phyloP scores from a whole-genome alignment of 1,140 invertebrate genomes.

The Archivesica marissinica region DNA sequence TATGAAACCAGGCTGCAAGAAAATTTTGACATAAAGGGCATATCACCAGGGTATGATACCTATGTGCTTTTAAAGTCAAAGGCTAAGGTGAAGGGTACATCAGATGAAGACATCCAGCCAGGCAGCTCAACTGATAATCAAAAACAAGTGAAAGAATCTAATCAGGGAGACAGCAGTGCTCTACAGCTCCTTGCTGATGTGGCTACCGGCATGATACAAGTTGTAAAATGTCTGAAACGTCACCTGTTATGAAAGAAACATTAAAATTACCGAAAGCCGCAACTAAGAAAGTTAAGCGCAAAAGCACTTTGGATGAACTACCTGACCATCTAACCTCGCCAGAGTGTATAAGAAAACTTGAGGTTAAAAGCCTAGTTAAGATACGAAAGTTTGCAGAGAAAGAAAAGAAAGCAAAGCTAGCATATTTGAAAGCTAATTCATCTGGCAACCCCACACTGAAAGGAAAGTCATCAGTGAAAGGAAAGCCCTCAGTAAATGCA shows the following conservation, averaged over 20 bases:
- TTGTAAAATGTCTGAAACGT: too few relatives aligned
- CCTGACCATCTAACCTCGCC: constrained; percentile 43
- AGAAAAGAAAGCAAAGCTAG: constrained; percentile 32
- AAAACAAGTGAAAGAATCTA: too few relatives aligned
- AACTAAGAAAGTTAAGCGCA: constrained; percentile 5
- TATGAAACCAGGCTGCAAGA: constrained; percentile 30
- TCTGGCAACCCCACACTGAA: neutral
- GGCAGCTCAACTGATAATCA: too few relatives aligned
- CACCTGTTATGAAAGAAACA: neutral
- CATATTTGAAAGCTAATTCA: constrained; percentile 15
- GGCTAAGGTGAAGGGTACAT: too few relatives aligned
- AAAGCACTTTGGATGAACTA: constrained; percentile 7
- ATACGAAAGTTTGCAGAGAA: constrained; percentile 38
- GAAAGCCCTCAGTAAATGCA: neutral
- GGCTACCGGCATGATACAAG: too few relatives aligned
- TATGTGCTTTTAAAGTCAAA: constrained; percentile 3
- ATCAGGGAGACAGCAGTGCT: too few relatives aligned
- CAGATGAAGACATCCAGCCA: too few relatives aligned
- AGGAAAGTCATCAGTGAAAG: neutral
- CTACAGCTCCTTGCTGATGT: too few relatives aligned
- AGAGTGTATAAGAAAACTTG: constrained; percentile 42
- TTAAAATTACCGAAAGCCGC: neutral
- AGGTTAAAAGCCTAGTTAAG: constrained; percentile 41
- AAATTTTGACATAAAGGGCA: neutral
- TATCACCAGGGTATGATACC: constrained; percentile 8